These are phyloP conservation scores for Artibeus jamaicensis DNA, from an alignment of 2,797 vertebrate genomes.

Conservation along the genomic window DNA sequence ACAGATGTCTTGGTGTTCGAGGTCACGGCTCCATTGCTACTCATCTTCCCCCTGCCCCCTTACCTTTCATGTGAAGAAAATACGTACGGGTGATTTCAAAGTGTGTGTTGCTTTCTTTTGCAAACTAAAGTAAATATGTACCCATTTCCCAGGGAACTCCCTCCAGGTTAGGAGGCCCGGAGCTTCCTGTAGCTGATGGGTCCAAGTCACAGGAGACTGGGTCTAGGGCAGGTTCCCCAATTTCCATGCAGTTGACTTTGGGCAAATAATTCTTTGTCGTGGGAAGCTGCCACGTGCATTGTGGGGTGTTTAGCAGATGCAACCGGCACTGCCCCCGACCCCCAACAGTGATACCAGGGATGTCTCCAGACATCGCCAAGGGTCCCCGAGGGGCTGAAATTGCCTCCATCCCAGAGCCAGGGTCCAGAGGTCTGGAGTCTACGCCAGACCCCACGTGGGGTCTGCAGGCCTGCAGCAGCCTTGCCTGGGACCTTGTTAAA, in stretches of 20 bases:
- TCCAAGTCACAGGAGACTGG: background rate
- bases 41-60: background rate
- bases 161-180: background rate
- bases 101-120: background rate
- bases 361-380: background rate
- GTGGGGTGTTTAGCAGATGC: background rate
- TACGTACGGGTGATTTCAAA: background rate
- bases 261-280: no score
- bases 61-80: background rate
- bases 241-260: no score
- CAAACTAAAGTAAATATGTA: background rate
- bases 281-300: no score
- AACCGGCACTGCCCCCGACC: no score
- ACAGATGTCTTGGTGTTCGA: background rate
- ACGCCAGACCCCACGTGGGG: background rate
- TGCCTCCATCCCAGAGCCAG: background rate
- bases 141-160: background rate
- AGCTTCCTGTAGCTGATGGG: background rate
- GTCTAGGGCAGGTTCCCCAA: background rate
- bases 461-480: background rate
- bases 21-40: background rate
- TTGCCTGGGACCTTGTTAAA: no score
- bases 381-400: background rate
- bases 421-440: background rate
- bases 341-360: background rate